Conservation (phyloP, 2,888 invertebrate genomes). For the Drosophila bunnanda region DNA sequence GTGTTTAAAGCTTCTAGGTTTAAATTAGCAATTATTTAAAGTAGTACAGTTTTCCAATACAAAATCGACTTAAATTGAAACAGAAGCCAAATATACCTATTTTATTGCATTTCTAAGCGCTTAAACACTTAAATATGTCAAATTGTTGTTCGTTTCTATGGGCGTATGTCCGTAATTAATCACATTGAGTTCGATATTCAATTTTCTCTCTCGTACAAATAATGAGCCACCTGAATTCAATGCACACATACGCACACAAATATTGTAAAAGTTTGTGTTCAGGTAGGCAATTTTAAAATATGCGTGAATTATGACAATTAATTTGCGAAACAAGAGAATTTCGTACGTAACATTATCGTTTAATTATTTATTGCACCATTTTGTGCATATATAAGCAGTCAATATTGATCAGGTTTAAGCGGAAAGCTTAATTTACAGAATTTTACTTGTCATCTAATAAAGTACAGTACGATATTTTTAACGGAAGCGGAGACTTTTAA, state of each 20-base stretch:
- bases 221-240: constrained; percentile 50
- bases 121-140: neutral
- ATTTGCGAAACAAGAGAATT: constrained; percentile 37
- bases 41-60: constrained; percentile 6
- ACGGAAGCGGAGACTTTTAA: no score
- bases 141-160: neutral
- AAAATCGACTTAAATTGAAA: constrained; percentile 10
- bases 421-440: constrained; percentile 18
- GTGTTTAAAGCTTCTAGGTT: constrained; percentile 30
- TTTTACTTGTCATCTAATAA: constrained; percentile 7
- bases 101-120: constrained; percentile 18
- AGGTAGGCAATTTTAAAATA: constrained; percentile 43
- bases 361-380: constrained; percentile 41
- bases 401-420: constrained; percentile 36
- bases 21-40: constrained; percentile 47
- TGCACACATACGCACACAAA: constrained; percentile 7
- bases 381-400: constrained; percentile 35
- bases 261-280: constrained; percentile 10
- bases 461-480: neutral
- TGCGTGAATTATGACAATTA: constrained; percentile 50
- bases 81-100: neutral
- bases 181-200: constrained; percentile 45
- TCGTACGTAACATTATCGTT: constrained; percentile 41
- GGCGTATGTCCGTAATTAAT: constrained; percentile 31
- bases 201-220: constrained; percentile 47